A percentile compares a stretch with the other conserved stretches of the same genome.
phyloP scores from a whole-genome alignment of 2,888 invertebrate genomes.

The Morpho helenor region DNA sequence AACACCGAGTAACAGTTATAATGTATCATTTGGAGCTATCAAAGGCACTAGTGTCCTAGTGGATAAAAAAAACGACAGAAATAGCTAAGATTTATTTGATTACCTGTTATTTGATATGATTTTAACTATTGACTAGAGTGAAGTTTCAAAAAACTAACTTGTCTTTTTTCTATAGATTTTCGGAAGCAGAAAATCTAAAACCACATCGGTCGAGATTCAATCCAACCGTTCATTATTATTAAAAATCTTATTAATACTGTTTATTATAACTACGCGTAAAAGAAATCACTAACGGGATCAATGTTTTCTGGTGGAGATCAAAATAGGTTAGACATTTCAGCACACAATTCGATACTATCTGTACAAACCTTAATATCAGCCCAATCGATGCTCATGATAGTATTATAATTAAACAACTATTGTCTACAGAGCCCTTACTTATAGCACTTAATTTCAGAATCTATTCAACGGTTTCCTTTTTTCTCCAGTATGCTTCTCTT shows the following conservation, averaged over 20 bases:
- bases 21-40: conserved; percentile 24
- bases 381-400: too few relatives aligned
- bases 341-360: conserved; percentile 28
- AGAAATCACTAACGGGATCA: conserved; percentile 38
- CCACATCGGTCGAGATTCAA: conserved; percentile 39
- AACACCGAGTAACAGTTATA: conserved; percentile 61
- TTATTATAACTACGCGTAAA: conserved; percentile 44
- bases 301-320: conserved; percentile 20
- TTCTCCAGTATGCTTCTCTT: too few relatives aligned
- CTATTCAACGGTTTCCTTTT: too few relatives aligned
- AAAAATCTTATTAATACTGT: conserved; percentile 59
- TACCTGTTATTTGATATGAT: conserved; percentile 52
- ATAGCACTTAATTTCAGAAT: too few relatives aligned
- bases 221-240: conserved; percentile 27
- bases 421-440: too few relatives aligned
- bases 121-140: conserved; percentile 58
- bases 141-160: conserved; percentile 28
- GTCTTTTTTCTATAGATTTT: conserved; percentile 29
- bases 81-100: conserved; percentile 17
- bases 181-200: conserved; percentile 22
- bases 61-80: conserved; percentile 34
- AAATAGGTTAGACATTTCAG: neutral
- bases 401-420: too few relatives aligned
- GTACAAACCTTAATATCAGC: neutral
- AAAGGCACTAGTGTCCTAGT: conserved; percentile 75